phyloP scores from a whole-genome alignment of 2,797 vertebrate species.

The Protonibea diacanthus region DNA sequence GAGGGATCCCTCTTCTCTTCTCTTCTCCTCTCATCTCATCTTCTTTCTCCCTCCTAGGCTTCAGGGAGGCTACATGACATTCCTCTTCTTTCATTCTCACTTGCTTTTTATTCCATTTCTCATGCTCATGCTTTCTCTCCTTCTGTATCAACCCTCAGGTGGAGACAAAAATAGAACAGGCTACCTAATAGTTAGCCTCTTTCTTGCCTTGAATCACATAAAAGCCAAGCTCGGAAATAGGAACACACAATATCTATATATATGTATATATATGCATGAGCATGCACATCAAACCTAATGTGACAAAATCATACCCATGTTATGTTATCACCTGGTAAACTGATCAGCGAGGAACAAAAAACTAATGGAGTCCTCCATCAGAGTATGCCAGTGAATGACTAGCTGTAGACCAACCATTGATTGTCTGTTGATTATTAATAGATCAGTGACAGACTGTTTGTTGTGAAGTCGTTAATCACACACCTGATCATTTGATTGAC shows the following conservation, averaged over 20 bases:
- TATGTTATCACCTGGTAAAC: constrained; percentile 9
- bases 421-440: constrained; percentile 58
- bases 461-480: constrained; percentile 52
- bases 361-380: not conserved
- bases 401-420: constrained; percentile 43
- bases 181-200: constrained; percentile 20
- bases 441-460: constrained; percentile 63
- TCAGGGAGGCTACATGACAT: constrained; percentile 55
- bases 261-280: not conserved
- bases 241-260: not conserved
- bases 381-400: constrained; percentile 31
- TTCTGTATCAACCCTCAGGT: constrained; percentile 32
- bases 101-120: constrained; percentile 54
- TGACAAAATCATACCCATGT: not conserved
- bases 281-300: not conserved
- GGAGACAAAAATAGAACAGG: constrained; percentile 53
- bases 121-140: constrained; percentile 32
- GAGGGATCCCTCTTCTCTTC: constrained; percentile 77
- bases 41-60: constrained; percentile 20
- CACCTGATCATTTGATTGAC: constrained; percentile 52
- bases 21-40: constrained; percentile 55
- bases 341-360: not conserved
- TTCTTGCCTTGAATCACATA: not conserved
- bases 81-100: constrained; percentile 52
- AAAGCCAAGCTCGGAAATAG: constrained; percentile 9